Conservation (phyloP, 2,113 vertebrate species). For the Laterallus jamaicensis region DNA sequence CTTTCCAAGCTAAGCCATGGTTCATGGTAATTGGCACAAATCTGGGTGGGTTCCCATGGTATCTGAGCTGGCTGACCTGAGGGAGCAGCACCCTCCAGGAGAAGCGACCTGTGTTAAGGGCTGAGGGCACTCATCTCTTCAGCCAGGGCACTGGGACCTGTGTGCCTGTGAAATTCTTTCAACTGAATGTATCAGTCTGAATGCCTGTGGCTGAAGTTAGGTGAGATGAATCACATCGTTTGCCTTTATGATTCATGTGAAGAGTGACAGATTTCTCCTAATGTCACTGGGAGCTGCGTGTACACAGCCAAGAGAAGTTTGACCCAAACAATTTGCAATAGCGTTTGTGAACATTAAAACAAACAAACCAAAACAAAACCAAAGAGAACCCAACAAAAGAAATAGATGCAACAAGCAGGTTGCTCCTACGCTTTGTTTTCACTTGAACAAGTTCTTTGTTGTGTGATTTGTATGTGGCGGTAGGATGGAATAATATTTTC, state of each 20-base stretch:
- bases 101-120: accelerated
- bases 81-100: not conserved
- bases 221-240: not conserved
- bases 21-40: not conserved
- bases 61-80: not conserved
- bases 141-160: not conserved
- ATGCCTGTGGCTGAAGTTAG: not conserved
- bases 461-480: not conserved
- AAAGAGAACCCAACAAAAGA: not conserved
- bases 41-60: not conserved
- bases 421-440: conserved; percentile 12
- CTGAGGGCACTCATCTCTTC: not conserved
- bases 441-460: not conserved
- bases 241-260: not conserved
- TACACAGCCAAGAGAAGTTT: not conserved
- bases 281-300: not conserved
- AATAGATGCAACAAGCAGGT: not conserved
- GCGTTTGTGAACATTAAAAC: not conserved
- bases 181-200: not conserved
- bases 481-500: conserved; percentile 4
- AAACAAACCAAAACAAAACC: not conserved
- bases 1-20: not conserved
- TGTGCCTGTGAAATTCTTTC: not conserved
- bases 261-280: not conserved
- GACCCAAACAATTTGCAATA: not conserved